These are phyloP conservation scores for Thunnus albacares DNA, from an alignment of 2,797 vertebrate species.

Conservation along the genomic window DNA sequence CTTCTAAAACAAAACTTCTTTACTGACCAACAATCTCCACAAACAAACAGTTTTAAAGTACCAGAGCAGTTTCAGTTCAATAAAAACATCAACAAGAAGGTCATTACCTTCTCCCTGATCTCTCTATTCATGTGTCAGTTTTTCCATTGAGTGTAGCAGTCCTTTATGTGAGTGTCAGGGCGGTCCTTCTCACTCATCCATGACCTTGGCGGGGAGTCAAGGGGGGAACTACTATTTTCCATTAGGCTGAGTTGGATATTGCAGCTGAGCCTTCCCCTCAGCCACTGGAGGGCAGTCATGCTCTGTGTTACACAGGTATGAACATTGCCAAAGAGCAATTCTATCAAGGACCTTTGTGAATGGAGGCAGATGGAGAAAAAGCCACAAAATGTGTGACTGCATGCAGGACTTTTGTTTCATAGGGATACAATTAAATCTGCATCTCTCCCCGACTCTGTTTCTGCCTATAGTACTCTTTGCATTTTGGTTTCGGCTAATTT, in stretches of 20 bases:
- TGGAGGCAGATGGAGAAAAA: not conserved
- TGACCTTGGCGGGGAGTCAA: conserved; percentile 51
- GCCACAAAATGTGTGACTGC: not conserved
- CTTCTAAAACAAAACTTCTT: not conserved
- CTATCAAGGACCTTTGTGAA: not conserved
- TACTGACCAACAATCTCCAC: not conserved
- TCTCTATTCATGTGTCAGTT: conserved; percentile 39
- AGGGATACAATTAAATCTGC: too few species aligned
- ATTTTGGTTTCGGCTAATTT: not conserved
- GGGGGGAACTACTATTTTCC: conserved; percentile 59
- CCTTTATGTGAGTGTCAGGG: conserved; percentile 52
- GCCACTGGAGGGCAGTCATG: conserved; percentile 75
- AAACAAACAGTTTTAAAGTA: conserved; percentile 1
- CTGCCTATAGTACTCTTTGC: not conserved
- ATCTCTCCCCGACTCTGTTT: not conserved
- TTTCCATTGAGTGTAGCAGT: conserved; percentile 57
- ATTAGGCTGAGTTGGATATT: conserved; percentile 8
- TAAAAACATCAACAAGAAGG: conserved; percentile 17
- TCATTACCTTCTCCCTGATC: conserved; percentile 26
- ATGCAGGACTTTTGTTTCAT: not conserved
- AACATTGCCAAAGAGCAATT: not conserved
- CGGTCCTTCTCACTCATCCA: conserved; percentile 54
- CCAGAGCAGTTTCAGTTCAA: not conserved
- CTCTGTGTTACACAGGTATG: conserved; percentile 25
- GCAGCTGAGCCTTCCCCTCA: conserved; percentile 24